phyloP scores from a whole-genome alignment of 2,113 vertebrate species.

The Aramus guarauna region DNA sequence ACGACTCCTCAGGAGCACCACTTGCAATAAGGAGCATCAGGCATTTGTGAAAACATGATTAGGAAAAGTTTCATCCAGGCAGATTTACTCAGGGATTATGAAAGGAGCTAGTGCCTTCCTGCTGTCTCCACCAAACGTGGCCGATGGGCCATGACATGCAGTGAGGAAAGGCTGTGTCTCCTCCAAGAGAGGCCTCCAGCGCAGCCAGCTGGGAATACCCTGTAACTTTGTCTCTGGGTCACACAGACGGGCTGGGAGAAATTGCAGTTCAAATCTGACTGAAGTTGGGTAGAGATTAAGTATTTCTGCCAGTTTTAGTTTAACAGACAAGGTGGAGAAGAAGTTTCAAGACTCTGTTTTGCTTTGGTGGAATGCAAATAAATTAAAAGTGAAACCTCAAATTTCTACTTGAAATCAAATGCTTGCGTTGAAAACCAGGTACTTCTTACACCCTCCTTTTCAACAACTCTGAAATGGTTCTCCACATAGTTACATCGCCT shows the following conservation, averaged over 20 bases:
- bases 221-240: not conserved
- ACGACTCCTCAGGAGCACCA: not conserved
- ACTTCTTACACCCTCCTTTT: not conserved
- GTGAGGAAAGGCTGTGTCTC: not conserved
- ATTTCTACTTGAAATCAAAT: not conserved
- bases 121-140: not conserved
- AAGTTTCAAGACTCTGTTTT: not conserved
- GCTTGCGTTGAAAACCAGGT: not conserved
- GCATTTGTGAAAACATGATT: not conserved
- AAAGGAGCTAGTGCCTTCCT: not conserved
- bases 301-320: not conserved
- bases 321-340: not conserved
- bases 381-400: not conserved
- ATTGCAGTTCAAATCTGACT: not conserved
- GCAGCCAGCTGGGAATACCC: not conserved
- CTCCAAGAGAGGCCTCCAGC: not conserved
- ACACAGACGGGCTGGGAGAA: not conserved
- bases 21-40: not conserved
- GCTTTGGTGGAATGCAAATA: not conserved
- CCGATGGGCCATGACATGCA: fast-evolving
- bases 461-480: not conserved
- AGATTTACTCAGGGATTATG: not conserved
- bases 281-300: not conserved
- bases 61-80: not conserved
- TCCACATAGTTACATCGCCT: not conserved